Evolutionary conservation across 1,140 invertebrate species (phyloP).

Genomic region (Prorops nasuta): DNA sequence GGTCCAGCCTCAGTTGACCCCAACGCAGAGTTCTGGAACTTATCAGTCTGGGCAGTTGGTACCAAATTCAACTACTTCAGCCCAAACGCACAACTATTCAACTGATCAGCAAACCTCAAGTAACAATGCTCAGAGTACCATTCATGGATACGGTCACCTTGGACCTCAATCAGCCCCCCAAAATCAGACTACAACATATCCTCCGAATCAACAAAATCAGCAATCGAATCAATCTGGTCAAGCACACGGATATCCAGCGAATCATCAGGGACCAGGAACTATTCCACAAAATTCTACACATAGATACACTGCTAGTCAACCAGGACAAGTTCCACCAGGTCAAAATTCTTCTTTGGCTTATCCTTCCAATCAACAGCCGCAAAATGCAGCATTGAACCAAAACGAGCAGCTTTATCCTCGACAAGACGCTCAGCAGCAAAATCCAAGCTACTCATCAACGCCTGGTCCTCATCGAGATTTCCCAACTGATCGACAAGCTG

Average conservation of each 20-base stretch:
- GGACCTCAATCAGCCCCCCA: constrained; percentile 20
- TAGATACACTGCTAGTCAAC: constrained; percentile 27
- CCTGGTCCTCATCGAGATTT: constrained; percentile 28
- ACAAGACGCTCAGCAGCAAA: constrained; percentile 27
- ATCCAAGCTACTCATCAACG: constrained; percentile 31
- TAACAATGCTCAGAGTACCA: constrained; percentile 19
- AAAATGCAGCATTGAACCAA: constrained; percentile 24
- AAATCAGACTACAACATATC: constrained; percentile 23
- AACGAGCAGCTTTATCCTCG: constrained; percentile 36
- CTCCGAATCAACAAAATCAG: constrained; percentile 23
- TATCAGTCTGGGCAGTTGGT: constrained; percentile 19
- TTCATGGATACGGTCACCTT: constrained; percentile 35
- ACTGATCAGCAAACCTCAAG: constrained; percentile 27
- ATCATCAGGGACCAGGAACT: constrained; percentile 20
- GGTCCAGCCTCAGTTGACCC: constrained; percentile 22
- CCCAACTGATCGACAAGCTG: constrained; percentile 27
- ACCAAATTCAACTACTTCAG: constrained; percentile 8
- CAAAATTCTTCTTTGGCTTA: constrained; percentile 31
- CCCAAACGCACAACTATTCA: constrained; percentile 28
- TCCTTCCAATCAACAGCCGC: constrained; percentile 25
- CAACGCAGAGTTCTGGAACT: constrained; percentile 14
- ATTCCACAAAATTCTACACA: constrained; percentile 22
- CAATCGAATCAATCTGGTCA: constrained; percentile 9
- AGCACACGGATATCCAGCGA: constrained; percentile 21
- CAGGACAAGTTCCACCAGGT: constrained; percentile 22